Conservation (phyloP, 2,797 vertebrate genomes). For the Otolemur crassicaudatus region DNA sequence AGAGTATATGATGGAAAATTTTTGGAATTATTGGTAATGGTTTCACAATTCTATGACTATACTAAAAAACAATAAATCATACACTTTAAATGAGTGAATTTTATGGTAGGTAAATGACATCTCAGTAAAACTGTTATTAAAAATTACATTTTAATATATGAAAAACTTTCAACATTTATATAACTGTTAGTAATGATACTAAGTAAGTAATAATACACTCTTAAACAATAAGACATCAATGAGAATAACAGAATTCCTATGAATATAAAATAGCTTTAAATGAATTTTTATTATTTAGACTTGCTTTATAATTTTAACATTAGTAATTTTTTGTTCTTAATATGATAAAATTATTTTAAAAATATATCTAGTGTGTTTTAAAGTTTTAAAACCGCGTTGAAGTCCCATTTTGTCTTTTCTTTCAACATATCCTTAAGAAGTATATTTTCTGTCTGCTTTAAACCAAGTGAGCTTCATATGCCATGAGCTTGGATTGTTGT, state of each 20-base stretch:
- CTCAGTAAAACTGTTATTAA: not conserved
- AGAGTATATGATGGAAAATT: not conserved
- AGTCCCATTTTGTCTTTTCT: not conserved
- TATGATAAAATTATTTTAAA: not conserved
- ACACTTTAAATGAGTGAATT: not conserved
- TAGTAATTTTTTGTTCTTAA: not conserved
- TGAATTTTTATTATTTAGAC: not conserved
- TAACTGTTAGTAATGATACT: not conserved
- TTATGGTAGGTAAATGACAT: not conserved
- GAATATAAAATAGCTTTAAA: not conserved
- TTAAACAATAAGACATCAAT: not conserved
- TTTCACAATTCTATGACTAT: not conserved
- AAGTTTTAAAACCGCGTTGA: not conserved
- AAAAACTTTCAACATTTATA: not conserved
- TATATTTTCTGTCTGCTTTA: conserved; percentile 1
- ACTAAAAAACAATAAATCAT: not conserved
- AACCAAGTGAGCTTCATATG: not conserved
- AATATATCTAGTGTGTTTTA: not conserved
- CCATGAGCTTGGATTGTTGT: not conserved
- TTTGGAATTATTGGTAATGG: not conserved
- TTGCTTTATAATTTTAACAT: not conserved
- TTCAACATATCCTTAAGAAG: not conserved
- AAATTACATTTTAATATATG: conserved; percentile 11
- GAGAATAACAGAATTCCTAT: not conserved
- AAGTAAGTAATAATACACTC: not conserved